Evolutionary conservation across 2,797 vertebrate species (phyloP), one percentile per base, ranked within the genome.

Genomic region (Trachurus trachurus): DNA sequence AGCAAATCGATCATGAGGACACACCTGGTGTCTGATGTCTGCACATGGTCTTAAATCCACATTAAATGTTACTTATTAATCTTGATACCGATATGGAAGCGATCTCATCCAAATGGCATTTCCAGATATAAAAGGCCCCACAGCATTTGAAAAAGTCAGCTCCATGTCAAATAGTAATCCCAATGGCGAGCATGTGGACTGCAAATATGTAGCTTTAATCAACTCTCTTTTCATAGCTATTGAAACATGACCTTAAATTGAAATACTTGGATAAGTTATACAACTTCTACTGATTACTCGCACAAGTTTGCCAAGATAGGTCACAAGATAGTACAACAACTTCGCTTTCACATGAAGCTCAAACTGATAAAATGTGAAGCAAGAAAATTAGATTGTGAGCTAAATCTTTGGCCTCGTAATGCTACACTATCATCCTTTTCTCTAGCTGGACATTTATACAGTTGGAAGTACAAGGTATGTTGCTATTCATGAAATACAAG

Each of bases 81-180:
- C 15, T 11, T 74, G 21, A 68, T 59, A 60, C 54, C 37, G 71
- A 74, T 53, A 50, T 53, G 58, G 57, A 76, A 62, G 22, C 21
- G 31, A 74, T 76, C 31, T 16, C 17, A 60, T 80, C 39, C 49
- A 74, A 73, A 83, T 74, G 34, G 29, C 47, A 63, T 85, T 81
- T 74, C 16, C 68, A 86, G 71, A 70, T 29, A 56, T 21, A 47
- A 71, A 65, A 71, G 37, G 10, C 34, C 49, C 57, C 22, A 39
- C 6, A 74, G 22, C 49, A 73, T 74, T 72, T 68, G 61, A 13
- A 72, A 84, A 64, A 74, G 26, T 72, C 40, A 64, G 45, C 50
- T 64, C 13, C 3, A 44, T 49, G 57, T 75, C 44, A 82, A 56
- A 72, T 9, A 65, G 21, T 54, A 79, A 84, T 71, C 64, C 53